Base-by-base conservation (phyloP, 2,888 invertebrate genomes). In the Amblyjoppa fuscipennis region DNA sequence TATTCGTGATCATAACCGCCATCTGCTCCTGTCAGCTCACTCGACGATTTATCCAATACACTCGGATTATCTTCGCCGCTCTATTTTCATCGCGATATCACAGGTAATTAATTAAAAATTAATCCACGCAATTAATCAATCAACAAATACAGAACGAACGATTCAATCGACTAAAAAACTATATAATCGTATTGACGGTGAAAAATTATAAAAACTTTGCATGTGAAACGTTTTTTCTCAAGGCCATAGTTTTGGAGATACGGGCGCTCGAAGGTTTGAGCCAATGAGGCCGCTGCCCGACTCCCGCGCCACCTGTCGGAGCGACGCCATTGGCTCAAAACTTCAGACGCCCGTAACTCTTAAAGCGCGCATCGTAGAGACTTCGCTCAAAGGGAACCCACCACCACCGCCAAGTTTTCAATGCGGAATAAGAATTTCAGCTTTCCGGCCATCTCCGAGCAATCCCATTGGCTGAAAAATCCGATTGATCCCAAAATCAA, bases 21-120 rank as follows among this genome's bases (percentile, higher is more conserved):
- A 71, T 71, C 69, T 70, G 25, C 61, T 13, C 38, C 68, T 78
- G 74, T 70, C 81, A 16, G 53, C 78, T 85, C 69, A 59, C 28
- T 31, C 31, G 5, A 16, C 6, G 31, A 61, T 61, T 61, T 16
- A 31, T 34, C n/a, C 61, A 61, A 31, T 16, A 61, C 4, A 2
- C 31, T 16, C n/a, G 31, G n/a, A 34, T 61, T 31, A 61, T 31
- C 16, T 31, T 61, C 1, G 5, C 1, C 16, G 61, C 9, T 31
- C 31, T 31, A 31, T 31, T 31, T 61, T 31, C n/a, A 31, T 61
- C 16, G 16, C 16, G 25, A 16, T 1, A 13, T 28, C 16, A 59
- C 28, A 0, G 25, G 9, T n/a, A 28, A 28, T 28, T 20, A 20
- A 20, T 20, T 20, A 20, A 20, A 20, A 20, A 20, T 20, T 20